phyloP scores from a whole-genome alignment of 2,113 vertebrate genomes.

The Marmota flaviventris region DNA sequence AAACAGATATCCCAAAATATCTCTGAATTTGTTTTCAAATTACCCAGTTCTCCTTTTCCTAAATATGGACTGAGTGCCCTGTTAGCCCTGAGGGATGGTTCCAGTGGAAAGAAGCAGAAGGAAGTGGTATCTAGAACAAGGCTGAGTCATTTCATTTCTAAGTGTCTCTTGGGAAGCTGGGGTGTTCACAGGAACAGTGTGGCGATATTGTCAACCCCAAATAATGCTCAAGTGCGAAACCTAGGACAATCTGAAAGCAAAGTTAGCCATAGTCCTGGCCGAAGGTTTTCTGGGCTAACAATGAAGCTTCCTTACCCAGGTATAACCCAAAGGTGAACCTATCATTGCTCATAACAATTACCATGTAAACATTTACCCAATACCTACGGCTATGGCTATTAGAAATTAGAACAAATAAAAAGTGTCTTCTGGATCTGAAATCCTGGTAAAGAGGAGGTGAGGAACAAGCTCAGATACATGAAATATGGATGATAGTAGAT shows the following conservation, averaged over 20 bases:
- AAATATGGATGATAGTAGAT: not conserved
- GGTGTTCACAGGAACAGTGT: not conserved
- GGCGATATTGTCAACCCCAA: not conserved
- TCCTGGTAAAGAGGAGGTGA: not conserved
- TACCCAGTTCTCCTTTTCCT: not conserved
- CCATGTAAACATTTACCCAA: not conserved
- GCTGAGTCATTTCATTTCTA: not conserved
- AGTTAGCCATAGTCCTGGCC: not conserved
- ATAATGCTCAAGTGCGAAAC: not conserved
- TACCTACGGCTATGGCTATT: not conserved
- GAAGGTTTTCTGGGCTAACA: not conserved
- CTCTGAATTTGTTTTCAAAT: not conserved
- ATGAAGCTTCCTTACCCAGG: not conserved
- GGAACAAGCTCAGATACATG: not conserved
- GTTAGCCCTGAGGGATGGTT: not conserved
- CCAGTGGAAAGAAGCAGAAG: not conserved
- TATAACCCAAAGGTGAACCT: not conserved
- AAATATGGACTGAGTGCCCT: not conserved
- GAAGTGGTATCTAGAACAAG: not conserved
- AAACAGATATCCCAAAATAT: not conserved
- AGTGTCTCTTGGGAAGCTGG: not conserved
- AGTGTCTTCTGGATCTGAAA: not conserved
- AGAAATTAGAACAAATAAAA: slow-evolving; percentile 33
- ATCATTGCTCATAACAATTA: not conserved
- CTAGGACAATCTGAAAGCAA: slow-evolving; percentile 14